Conservation (phyloP, 2,888 invertebrate genomes). For the Nomada ruficornis region DNA sequence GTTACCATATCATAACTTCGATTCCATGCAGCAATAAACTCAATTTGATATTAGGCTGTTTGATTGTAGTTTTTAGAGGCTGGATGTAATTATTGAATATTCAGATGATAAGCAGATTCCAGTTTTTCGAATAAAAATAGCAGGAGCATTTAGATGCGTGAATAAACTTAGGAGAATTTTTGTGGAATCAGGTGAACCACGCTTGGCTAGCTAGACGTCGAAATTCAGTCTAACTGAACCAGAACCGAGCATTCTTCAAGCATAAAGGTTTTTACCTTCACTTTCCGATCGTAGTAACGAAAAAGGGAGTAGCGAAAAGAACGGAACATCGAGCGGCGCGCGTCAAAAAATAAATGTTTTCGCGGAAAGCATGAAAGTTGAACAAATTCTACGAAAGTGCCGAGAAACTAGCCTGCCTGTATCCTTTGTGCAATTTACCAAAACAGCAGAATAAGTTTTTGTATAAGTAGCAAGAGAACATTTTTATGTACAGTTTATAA, state of each 20-base stretch:
- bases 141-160: not conserved
- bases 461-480: too few relatives aligned
- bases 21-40: constrained; percentile 33
- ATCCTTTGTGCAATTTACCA: too few relatives aligned
- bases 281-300: constrained; percentile 10
- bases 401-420: not conserved
- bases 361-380: constrained; percentile 35
- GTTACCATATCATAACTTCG: constrained; percentile 41
- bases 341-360: constrained; percentile 29
- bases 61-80: not conserved
- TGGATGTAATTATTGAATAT: not conserved
- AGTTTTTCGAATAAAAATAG: not conserved
- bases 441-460: not conserved
- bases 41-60: constrained; percentile 23
- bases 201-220: constrained; percentile 1
- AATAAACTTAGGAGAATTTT: not conserved
- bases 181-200: not conserved
- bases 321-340: constrained; percentile 4
- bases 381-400: constrained; percentile 17
- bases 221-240: constrained; percentile 24
- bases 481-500: not conserved
- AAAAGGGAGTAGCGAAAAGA: constrained; percentile 2
- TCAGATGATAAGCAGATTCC: not conserved
- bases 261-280: constrained; percentile 43
- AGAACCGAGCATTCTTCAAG: constrained; percentile 24